Conservation (phyloP, 2,888 invertebrate species). For the Heliconius ethilla region DNA sequence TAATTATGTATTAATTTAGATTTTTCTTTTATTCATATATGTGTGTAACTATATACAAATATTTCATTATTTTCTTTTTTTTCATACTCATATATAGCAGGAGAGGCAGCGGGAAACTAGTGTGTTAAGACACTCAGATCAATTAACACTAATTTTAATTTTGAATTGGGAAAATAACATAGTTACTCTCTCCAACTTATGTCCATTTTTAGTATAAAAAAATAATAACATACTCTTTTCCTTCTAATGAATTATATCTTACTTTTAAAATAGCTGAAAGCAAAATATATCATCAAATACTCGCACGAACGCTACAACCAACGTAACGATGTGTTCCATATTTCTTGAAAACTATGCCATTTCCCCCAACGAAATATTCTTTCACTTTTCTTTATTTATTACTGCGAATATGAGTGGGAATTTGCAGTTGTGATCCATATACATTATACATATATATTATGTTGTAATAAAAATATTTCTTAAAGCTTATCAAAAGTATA, state of each 20-base stretch:
- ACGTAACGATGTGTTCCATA: constrained; percentile 36
- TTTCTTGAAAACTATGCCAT: constrained; percentile 34
- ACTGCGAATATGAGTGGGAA: constrained; percentile 28
- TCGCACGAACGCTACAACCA: constrained; percentile 26
- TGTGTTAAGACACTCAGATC: too few relatives aligned
- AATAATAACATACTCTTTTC: neutral
- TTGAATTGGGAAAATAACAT: neutral
- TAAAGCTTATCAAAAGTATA: too few relatives aligned
- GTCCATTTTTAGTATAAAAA: too few relatives aligned
- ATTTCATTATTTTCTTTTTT: too few relatives aligned
- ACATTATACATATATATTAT: neutral
- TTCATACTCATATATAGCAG: too few relatives aligned
- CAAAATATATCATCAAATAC: constrained; percentile 25
- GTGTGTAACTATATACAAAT: too few relatives aligned
- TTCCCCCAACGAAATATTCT: constrained; percentile 32
- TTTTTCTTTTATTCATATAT: too few relatives aligned
- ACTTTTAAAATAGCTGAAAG: constrained; percentile 15
- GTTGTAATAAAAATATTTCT: neutral
- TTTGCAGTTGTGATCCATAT: constrained; percentile 10
- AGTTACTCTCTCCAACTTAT: too few relatives aligned
- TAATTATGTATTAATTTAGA: too few relatives aligned
- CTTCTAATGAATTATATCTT: constrained; percentile 6
- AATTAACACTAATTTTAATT: neutral
- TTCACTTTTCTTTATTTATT: constrained; percentile 36
- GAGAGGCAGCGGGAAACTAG: too few relatives aligned